These are phyloP conservation scores for Orthonychiurus folsomi DNA, from an alignment of 2,888 invertebrate species.

Conservation along the genomic window DNA sequence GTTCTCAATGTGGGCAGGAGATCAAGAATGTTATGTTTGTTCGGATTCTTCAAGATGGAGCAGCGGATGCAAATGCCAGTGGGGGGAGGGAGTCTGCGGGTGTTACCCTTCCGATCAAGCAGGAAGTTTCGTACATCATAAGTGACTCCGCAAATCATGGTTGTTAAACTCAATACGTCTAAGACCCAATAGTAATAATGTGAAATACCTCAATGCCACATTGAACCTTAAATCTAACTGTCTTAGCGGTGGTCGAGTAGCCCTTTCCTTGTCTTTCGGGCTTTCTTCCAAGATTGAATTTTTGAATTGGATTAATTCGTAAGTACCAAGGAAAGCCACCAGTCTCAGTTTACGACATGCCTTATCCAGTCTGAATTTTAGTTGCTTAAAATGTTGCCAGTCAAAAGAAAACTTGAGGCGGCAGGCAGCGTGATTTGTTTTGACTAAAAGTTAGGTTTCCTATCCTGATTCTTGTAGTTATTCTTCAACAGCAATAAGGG, in stretches of 20 bases:
- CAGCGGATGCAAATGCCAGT: not conserved
- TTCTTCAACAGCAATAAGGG: too few relatives aligned
- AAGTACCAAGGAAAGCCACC: too few relatives aligned
- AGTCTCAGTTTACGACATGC: too few relatives aligned
- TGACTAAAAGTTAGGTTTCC: too few relatives aligned
- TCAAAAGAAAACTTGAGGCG: too few relatives aligned
- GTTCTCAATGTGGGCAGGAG: not conserved
- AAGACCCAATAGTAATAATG: too few relatives aligned
- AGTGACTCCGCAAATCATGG: not conserved
- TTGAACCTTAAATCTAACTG: not conserved
- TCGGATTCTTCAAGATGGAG: not conserved
- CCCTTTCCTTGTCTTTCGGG: not conserved
- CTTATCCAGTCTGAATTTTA: not conserved
- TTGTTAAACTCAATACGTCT: not conserved
- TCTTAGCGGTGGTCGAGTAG: not conserved
- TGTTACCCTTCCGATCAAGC: not conserved
- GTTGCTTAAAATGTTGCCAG: slow-evolving; percentile 6
- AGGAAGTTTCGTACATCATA: not conserved
- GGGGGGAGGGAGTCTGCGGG: not conserved
- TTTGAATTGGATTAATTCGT: too few relatives aligned
- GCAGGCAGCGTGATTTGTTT: too few relatives aligned
- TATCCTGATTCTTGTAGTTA: too few relatives aligned
- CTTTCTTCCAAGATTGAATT: too few relatives aligned
- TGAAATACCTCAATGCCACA: not conserved
- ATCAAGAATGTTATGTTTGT: not conserved